phyloP scores from a whole-genome alignment of 2,888 invertebrate genomes.

The Folsomia candida region DNA sequence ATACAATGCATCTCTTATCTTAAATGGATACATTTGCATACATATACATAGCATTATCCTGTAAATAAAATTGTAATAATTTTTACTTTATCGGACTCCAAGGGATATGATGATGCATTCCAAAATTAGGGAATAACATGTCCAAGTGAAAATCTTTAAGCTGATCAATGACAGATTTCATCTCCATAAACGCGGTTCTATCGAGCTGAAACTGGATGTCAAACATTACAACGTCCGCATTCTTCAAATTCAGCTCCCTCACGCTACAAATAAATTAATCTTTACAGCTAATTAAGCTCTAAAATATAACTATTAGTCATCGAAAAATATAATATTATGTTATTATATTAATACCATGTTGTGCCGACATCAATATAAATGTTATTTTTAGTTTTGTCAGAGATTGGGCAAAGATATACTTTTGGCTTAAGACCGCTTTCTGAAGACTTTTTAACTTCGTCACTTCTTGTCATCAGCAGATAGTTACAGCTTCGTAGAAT shows the following conservation, averaged over 20 bases:
- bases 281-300: too few relatives aligned
- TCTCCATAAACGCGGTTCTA: constrained; percentile 76
- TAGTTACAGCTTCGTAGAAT: constrained; percentile 73
- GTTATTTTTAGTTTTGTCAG: constrained; percentile 75
- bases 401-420: constrained; percentile 73
- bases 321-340: too few relatives aligned
- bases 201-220: constrained; percentile 79
- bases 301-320: too few relatives aligned
- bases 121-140: constrained; percentile 70
- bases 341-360: too few relatives aligned
- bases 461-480: constrained; percentile 61
- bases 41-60: neutral
- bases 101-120: constrained; percentile 64
- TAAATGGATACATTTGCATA: neutral
- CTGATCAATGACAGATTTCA: constrained; percentile 77
- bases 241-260: constrained; percentile 61
- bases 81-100: constrained; percentile 64
- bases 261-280: too few relatives aligned
- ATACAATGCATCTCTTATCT: neutral
- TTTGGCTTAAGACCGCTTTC: constrained; percentile 30
- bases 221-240: constrained; percentile 59
- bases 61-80: constrained; percentile 2
- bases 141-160: constrained; percentile 63
- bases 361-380: constrained; percentile 71
- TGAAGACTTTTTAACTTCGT: constrained; percentile 32